These are phyloP conservation scores for Manis crassicaudata DNA, from an alignment of 2,797 vertebrate species.

Conservation along the genomic window DNA sequence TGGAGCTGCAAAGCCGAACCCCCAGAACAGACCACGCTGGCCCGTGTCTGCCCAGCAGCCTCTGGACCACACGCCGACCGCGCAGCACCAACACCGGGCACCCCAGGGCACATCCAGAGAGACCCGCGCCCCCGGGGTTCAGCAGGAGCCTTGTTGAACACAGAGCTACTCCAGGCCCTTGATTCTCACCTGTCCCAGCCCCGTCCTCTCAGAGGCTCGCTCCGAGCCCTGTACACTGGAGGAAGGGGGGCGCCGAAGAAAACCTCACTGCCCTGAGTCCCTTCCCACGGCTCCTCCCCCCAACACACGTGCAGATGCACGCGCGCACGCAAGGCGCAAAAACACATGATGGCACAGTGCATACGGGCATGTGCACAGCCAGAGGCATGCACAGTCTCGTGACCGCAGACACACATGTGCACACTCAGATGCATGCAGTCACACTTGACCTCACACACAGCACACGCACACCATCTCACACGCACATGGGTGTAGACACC, in stretches of 20 bases:
- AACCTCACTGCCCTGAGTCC: not conserved
- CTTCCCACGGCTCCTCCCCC: not conserved
- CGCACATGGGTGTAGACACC: not conserved
- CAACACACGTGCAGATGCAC: too few relatives aligned
- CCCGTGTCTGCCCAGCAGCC: fast-evolving
- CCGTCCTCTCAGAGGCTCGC: too few relatives aligned
- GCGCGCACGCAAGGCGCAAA: too few relatives aligned
- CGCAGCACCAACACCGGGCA: fast-evolving
- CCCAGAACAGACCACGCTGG: too few relatives aligned
- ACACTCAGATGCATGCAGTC: not conserved
- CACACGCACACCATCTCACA: not conserved
- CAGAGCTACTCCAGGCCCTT: too few relatives aligned
- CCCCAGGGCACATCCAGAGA: not conserved
- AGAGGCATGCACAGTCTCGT: too few relatives aligned
- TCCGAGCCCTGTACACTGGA: not conserved
- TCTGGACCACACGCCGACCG: not conserved
- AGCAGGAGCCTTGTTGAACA: not conserved
- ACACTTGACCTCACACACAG: not conserved
- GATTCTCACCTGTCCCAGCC: not conserved
- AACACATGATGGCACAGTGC: too few relatives aligned
- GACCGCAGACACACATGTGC: not conserved
- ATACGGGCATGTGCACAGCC: not conserved
- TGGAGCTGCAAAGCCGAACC: too few relatives aligned
- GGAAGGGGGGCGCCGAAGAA: too few relatives aligned
- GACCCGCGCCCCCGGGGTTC: not conserved